Percentiles rank a stretch among this genome's conserved stretches.
Conservation (phyloP, 2,888 invertebrate genomes). For the Philopedon plagiatum region DNA sequence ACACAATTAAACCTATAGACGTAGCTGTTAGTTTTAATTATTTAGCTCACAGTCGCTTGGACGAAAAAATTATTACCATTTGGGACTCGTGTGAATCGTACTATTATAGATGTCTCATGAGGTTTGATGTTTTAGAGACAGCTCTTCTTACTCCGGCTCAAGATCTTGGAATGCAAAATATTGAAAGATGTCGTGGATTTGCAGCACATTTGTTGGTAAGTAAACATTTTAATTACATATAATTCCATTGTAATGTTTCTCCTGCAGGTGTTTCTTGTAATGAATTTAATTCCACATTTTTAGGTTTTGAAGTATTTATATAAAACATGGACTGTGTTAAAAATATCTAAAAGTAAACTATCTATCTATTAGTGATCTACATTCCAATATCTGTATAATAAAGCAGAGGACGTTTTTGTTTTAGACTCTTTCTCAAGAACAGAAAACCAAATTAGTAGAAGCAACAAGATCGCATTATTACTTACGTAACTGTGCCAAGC, state of each 20-base stretch:
- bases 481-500: conserved; percentile 71
- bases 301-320: too few relatives aligned
- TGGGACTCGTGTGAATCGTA: conserved; percentile 85
- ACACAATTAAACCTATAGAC: conserved; percentile 80
- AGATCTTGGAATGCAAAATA: conserved; percentile 85
- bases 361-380: too few relatives aligned
- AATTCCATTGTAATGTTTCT: too few relatives aligned
- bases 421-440: conserved; percentile 76
- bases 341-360: too few relatives aligned
- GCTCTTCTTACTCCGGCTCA: conserved; percentile 79
- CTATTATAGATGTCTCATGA: conserved; percentile 80
- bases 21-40: conserved; percentile 73
- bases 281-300: too few relatives aligned
- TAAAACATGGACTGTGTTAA: too few relatives aligned
- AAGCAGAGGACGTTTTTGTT: too few relatives aligned
- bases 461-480: conserved; percentile 74
- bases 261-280: too few relatives aligned
- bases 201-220: conserved; percentile 82
- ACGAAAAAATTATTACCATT: conserved; percentile 70
- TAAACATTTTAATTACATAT: conserved; percentile 3
- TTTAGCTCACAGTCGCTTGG: conserved; percentile 69
- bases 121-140: conserved; percentile 76
- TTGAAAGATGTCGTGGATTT: conserved; percentile 90
- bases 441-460: conserved; percentile 76
- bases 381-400: too few relatives aligned